A percentile compares a stretch with the other conserved stretches of the same genome.
These are phyloP conservation scores for Halichoerus grypus DNA, from an alignment of 2,113 vertebrate species.

Conservation along the genomic window DNA sequence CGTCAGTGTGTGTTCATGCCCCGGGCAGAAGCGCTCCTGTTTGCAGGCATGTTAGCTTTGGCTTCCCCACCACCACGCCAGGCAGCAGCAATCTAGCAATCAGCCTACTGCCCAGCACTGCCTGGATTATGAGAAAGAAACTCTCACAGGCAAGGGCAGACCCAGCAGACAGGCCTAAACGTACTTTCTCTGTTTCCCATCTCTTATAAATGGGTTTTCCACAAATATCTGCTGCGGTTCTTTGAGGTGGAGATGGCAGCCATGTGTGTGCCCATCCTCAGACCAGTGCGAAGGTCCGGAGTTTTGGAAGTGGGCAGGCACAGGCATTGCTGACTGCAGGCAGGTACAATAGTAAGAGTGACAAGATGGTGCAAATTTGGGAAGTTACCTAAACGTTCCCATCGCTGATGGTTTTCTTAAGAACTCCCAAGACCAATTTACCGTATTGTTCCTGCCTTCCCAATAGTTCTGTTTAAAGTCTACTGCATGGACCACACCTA, in stretches of 20 bases:
- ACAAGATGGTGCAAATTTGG: background rate
- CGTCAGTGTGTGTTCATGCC: background rate
- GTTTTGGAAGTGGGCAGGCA: background rate
- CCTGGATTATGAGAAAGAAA: background rate
- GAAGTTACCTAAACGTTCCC: background rate
- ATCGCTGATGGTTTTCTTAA: background rate
- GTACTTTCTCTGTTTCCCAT: background rate
- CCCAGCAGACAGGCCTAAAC: background rate
- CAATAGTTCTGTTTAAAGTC: conserved; percentile 96
- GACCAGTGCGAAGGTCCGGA: background rate
- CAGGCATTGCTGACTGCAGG: background rate
- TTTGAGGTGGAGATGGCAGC: background rate
- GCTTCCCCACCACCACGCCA: background rate
- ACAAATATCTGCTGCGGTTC: background rate
- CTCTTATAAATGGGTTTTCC: background rate
- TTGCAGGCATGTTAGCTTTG: background rate
- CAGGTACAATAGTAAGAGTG: background rate
- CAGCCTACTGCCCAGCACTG: background rate
- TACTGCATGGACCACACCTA: conserved; percentile 98
- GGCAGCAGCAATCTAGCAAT: background rate
- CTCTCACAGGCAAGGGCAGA: background rate
- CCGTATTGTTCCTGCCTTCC: conserved; percentile 49
- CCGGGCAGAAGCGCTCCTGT: background rate
- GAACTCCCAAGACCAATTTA: background rate
- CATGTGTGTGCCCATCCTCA: background rate